Base-by-base conservation (phyloP, 2,113 vertebrate genomes). In the Syngnathus typhle region DNA sequence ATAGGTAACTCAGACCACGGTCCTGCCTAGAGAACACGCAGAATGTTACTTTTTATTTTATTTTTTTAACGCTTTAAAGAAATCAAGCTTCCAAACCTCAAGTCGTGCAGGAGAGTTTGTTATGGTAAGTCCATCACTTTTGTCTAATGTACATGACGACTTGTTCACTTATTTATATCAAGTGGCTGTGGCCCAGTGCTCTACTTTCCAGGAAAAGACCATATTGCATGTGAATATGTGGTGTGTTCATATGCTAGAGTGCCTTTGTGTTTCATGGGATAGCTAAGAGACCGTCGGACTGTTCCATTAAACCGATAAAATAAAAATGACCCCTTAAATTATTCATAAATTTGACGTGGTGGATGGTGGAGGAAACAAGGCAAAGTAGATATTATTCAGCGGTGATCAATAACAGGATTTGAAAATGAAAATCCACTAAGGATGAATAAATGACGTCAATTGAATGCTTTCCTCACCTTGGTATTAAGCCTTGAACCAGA, bases 1-100 rank as follows among this genome's bases (percentile, higher is more conserved):
- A 92, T 66, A 94, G 90, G 69, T 91, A 94, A 64, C 92, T 85
- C 0, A 93, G 90, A 16, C 93, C 93, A 60, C 93, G 91, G 66
- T 89, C 91, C 38, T 93, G 93, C 73, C 96, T 98, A 88, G 32
- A 83, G 58, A 75, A n/a, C 2, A 13, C 19, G 11, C 3, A 21
- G 13, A 59, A 54, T n/a, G 9, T 0, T 38, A 6, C 9, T 39
- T 59, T 49, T 39, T 16, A 11, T 55, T 38, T 2, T 11, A 10
- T 7, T 43, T 43, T 7, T 43, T 9, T 11, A 16, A 21, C 1
- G 46, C 11, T 71, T 36, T 15, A 36, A 60, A 41, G 38, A 7
- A 38, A 59, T 37, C 56, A 8, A 38, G 16, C 32, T 10, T 55
- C 21, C 3, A 55, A 55, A 55, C 11, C 21, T 27, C 8, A 13